phyloP scores from a whole-genome alignment of 2,797 vertebrate genomes.

The Rallus crepitans region DNA sequence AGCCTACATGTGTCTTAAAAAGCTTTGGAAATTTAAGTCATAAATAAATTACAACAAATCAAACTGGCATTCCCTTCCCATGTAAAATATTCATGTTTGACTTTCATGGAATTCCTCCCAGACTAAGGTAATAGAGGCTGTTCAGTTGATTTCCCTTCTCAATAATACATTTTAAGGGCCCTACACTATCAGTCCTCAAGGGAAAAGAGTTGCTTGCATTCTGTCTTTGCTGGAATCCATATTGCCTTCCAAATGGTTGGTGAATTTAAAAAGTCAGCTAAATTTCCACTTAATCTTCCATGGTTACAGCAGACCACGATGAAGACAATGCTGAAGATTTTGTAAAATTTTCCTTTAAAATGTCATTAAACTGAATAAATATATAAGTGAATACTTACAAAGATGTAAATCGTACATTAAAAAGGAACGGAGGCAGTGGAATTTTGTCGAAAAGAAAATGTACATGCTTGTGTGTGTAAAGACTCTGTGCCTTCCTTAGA shows the following conservation, averaged over 20 bases:
- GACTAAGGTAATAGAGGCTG: conserved; percentile 22
- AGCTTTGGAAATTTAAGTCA: conserved; percentile 45
- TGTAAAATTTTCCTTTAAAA: neutral
- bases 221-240: neutral
- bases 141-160: conserved; percentile 17
- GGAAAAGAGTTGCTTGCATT: neutral
- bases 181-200: neutral
- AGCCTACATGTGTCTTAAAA: neutral
- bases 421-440: neutral
- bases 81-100: conserved; percentile 66
- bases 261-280: neutral
- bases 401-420: neutral
- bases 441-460: neutral
- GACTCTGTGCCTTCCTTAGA: neutral
- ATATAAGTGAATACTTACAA: neutral
- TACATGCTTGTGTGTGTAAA: neutral
- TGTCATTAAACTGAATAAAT: neutral
- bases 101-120: conserved; percentile 52
- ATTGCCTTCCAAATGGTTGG: neutral
- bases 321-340: neutral
- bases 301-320: neutral
- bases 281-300: neutral
- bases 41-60: conserved; percentile 52
- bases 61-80: conserved; percentile 11
- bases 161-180: conserved; percentile 42